Evolutionary conservation across 2,888 invertebrate genomes (phyloP).

Genomic region (Pemphredon lugubris): DNA sequence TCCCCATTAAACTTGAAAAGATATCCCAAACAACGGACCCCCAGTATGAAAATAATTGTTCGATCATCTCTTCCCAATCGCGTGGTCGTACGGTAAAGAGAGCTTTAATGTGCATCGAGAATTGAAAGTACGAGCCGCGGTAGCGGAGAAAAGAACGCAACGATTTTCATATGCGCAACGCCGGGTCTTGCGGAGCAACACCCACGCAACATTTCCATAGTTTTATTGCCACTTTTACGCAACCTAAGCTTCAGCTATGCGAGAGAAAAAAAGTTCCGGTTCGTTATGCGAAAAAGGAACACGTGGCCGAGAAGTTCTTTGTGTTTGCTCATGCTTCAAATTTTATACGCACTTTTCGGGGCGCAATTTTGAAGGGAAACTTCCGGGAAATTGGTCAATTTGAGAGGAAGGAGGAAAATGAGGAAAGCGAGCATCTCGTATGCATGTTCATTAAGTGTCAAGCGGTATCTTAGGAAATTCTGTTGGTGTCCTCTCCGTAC

Average conservation of each 20-base stretch:
- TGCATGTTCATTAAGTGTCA: slow-evolving; percentile 21
- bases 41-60: too few species aligned
- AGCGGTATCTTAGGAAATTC: background rate
- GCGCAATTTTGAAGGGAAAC: background rate
- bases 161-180: slow-evolving; percentile 26
- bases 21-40: too few species aligned
- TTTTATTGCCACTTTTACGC: slow-evolving; percentile 50
- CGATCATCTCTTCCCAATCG: too few species aligned
- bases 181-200: slow-evolving; percentile 3
- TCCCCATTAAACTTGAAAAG: too few species aligned
- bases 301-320: background rate
- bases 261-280: slow-evolving; percentile 9
- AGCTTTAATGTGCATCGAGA: background rate
- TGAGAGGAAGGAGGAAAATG: too few species aligned
- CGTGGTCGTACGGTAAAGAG: too few species aligned
- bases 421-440: background rate
- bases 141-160: background rate
- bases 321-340: slow-evolving; percentile 8
- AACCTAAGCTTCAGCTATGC: slow-evolving; percentile 8
- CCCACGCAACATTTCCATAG: slow-evolving; percentile 25
- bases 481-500: background rate
- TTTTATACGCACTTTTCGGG: background rate
- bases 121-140: background rate
- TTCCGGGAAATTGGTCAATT: too few species aligned
- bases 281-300: background rate